A percentile compares a stretch with the other conserved stretches of the same genome.
Conservation (phyloP, 2,113 vertebrate genomes). For the Chloroceryle aenea region DNA sequence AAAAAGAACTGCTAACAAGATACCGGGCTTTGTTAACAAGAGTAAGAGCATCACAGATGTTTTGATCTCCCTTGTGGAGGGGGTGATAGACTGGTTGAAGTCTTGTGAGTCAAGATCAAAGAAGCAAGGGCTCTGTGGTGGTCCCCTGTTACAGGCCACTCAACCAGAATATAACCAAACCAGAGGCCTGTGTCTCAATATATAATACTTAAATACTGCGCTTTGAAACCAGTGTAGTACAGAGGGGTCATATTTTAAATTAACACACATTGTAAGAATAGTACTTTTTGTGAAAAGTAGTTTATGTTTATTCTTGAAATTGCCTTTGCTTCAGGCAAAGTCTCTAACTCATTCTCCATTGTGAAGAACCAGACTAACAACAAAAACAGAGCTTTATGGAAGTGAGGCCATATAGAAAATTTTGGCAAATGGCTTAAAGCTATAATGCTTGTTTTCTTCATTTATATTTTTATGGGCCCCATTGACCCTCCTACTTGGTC, state of each 20-base stretch:
- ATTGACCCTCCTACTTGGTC: background rate
- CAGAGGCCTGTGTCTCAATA: background rate
- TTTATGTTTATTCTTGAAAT: background rate
- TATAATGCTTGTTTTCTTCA: background rate
- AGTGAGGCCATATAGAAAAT: background rate
- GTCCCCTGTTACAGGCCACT: too few relatives aligned
- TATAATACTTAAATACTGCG: background rate
- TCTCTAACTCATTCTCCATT: background rate
- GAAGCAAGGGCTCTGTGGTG: background rate
- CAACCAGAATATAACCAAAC: background rate
- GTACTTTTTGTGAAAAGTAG: background rate
- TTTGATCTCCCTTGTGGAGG: background rate
- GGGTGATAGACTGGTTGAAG: background rate
- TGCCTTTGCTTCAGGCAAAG: background rate
- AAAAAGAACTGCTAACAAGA: too few relatives aligned
- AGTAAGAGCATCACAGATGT: background rate
- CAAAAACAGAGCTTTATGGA: background rate
- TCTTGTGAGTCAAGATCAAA: background rate
- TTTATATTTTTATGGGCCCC: background rate
- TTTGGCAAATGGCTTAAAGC: background rate
- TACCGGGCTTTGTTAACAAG: background rate
- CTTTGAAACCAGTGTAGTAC: background rate
- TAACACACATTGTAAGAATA: background rate
- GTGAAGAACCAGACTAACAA: background rate
- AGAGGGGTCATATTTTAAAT: background rate